These are phyloP conservation scores for Grammomys surdaster DNA, from an alignment of 2,113 vertebrate species.

Conservation along the genomic window DNA sequence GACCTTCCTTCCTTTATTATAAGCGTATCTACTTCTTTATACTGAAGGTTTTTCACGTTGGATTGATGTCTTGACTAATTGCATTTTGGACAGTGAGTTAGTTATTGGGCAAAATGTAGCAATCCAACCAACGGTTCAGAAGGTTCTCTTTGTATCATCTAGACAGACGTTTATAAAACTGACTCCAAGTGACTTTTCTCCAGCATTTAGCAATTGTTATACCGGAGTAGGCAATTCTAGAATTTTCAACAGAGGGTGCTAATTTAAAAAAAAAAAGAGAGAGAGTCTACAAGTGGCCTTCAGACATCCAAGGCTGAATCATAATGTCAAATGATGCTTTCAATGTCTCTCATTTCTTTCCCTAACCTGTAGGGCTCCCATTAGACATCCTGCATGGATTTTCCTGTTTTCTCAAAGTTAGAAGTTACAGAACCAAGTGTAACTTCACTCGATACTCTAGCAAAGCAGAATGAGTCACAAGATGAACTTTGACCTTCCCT, in stretches of 20 bases:
- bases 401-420: background rate
- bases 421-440: background rate
- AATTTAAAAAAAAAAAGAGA: background rate
- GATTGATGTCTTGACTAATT: background rate
- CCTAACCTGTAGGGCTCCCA: background rate
- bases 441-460: background rate
- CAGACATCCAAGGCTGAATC: accelerated
- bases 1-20: background rate
- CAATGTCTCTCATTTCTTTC: background rate
- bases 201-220: background rate
- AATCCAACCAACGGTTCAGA: background rate
- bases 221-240: background rate
- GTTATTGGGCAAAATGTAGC: background rate
- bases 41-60: background rate
- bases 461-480: background rate
- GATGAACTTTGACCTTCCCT: background rate
- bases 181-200: slow-evolving; percentile 17
- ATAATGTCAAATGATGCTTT: accelerated
- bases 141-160: background rate
- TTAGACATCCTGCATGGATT: background rate
- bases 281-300: accelerated
- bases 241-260: background rate
- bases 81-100: background rate
- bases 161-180: background rate
- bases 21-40: background rate